Evolutionary conservation across 2,888 invertebrate genomes (phyloP).

Genomic region (Cyrtodaria siliqua): DNA sequence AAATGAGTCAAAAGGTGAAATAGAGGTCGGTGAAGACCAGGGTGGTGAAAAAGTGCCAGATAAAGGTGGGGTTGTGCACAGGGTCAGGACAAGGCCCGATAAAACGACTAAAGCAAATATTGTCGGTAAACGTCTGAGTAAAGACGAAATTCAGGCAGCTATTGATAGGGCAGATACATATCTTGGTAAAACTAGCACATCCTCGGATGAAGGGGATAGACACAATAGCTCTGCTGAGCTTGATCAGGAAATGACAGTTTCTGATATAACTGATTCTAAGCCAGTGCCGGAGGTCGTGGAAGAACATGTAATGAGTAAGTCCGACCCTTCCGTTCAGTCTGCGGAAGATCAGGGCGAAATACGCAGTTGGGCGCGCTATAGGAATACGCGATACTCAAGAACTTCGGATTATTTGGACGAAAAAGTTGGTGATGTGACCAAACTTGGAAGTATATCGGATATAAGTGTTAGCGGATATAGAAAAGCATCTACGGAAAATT

Average conservation of each 20-base stretch:
- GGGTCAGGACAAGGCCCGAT: slow-evolving; percentile 44
- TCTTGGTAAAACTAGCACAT: slow-evolving; percentile 62
- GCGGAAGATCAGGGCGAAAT: slow-evolving; percentile 38
- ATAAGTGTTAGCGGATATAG: slow-evolving; percentile 64
- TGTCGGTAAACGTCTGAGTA: slow-evolving; percentile 71
- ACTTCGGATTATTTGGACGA: slow-evolving; percentile 61
- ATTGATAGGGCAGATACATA: slow-evolving; percentile 77
- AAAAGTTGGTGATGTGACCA: slow-evolving; percentile 63
- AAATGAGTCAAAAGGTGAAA: slow-evolving; percentile 20
- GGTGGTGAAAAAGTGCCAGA: slow-evolving; percentile 16
- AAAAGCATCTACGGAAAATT: slow-evolving; percentile 54
- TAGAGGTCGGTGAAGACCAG: neutral
- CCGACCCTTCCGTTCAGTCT: slow-evolving; percentile 41
- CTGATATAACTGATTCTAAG: slow-evolving; percentile 34
- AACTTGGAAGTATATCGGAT: slow-evolving; percentile 64
- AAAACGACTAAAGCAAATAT: slow-evolving; percentile 20
- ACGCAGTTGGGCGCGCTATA: slow-evolving; percentile 63
- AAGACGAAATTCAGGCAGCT: slow-evolving; percentile 78
- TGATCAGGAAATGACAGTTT: slow-evolving; percentile 38
- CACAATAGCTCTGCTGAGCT: slow-evolving; percentile 49
- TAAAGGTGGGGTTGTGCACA: slow-evolving; percentile 47
- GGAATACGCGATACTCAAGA: slow-evolving; percentile 57
- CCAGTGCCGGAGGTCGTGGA: slow-evolving; percentile 22
- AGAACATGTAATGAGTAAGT: slow-evolving; percentile 56
- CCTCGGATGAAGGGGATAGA: slow-evolving; percentile 55